Percentiles rank a stretch among this genome's conserved stretches.
Evolutionary conservation across 2,888 invertebrate genomes (phyloP).

Genomic region (Pyralis farinalis): DNA sequence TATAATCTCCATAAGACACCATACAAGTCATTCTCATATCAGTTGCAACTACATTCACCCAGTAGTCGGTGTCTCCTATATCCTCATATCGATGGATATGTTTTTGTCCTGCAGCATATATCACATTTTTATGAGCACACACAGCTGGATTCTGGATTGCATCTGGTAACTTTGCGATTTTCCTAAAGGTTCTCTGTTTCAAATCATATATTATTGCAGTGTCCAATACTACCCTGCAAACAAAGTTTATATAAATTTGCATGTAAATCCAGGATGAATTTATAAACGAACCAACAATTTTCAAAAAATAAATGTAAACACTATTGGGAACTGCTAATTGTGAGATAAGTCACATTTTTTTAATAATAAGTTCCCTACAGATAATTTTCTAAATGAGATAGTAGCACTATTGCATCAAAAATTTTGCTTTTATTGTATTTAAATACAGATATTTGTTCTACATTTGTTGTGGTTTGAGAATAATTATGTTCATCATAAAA

Average conservation of each 20-base stretch:
- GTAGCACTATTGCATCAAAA: too few relatives aligned
- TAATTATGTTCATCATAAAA: too few relatives aligned
- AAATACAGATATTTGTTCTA: too few relatives aligned
- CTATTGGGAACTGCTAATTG: too few relatives aligned
- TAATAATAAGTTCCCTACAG: too few relatives aligned
- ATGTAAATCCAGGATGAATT: too few relatives aligned
- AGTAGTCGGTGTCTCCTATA: slow-evolving; percentile 32
- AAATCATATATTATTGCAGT: slow-evolving; percentile 53
- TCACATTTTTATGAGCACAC: slow-evolving; percentile 43
- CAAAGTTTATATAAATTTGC: neutral
- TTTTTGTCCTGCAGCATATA: slow-evolving; percentile 53
- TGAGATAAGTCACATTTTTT: too few relatives aligned
- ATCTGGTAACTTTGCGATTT: slow-evolving; percentile 52
- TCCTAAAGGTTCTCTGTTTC: slow-evolving; percentile 42
- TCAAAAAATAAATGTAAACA: too few relatives aligned
- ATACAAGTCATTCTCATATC: slow-evolving; percentile 45
- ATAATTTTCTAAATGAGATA: too few relatives aligned
- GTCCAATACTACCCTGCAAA: slow-evolving; percentile 57
- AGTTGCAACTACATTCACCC: slow-evolving; percentile 37
- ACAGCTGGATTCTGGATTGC: slow-evolving; percentile 59
- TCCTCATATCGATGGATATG: slow-evolving; percentile 53
- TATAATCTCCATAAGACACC: slow-evolving; percentile 48
- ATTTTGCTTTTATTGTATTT: too few relatives aligned
- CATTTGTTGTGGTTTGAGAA: too few relatives aligned
- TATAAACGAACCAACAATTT: too few relatives aligned